A percentile compares a stretch with the other conserved stretches of the same genome.
phyloP scores from a whole-genome alignment of 2,888 invertebrate species.

The Monochamus alternatus region DNA sequence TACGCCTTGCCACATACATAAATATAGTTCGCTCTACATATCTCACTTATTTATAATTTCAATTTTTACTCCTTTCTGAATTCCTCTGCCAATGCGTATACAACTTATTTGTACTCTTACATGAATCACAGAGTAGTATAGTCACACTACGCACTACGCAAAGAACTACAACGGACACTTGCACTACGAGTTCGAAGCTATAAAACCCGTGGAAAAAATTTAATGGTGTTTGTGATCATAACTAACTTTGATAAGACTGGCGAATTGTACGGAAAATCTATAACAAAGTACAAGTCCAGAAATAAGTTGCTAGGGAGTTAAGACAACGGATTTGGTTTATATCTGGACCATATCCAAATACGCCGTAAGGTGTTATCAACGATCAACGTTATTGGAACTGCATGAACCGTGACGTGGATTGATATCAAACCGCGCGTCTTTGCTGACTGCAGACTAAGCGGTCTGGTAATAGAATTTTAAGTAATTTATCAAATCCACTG shows the following conservation, averaged over 20 bases:
- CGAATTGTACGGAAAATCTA: slow-evolving; percentile 62
- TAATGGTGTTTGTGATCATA: slow-evolving; percentile 30
- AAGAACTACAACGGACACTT: slow-evolving; percentile 1
- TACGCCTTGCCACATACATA: slow-evolving; percentile 10
- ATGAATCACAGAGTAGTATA: slow-evolving; percentile 4
- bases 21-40: slow-evolving; percentile 33
- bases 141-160: slow-evolving; percentile 19
- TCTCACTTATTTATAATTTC: slow-evolving; percentile 30
- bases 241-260: slow-evolving; percentile 59
- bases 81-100: slow-evolving; percentile 30
- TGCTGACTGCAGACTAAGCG: slow-evolving; percentile 1
- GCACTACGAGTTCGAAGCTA: neutral
- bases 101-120: slow-evolving; percentile 11
- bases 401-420: slow-evolving; percentile 11
- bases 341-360: slow-evolving; percentile 66
- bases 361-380: slow-evolving; percentile 57
- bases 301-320: slow-evolving; percentile 65
- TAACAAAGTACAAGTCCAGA: slow-evolving; percentile 66
- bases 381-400: slow-evolving; percentile 55
- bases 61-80: slow-evolving; percentile 23
- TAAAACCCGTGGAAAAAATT: slow-evolving; percentile 4
- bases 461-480: slow-evolving; percentile 10
- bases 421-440: neutral
- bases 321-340: slow-evolving; percentile 61
- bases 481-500: slow-evolving; percentile 29